Percentiles rank a stretch among this genome's conserved stretches.
phyloP scores from a whole-genome alignment of 2,888 invertebrate genomes.

The Bruchidius siliquastri region DNA sequence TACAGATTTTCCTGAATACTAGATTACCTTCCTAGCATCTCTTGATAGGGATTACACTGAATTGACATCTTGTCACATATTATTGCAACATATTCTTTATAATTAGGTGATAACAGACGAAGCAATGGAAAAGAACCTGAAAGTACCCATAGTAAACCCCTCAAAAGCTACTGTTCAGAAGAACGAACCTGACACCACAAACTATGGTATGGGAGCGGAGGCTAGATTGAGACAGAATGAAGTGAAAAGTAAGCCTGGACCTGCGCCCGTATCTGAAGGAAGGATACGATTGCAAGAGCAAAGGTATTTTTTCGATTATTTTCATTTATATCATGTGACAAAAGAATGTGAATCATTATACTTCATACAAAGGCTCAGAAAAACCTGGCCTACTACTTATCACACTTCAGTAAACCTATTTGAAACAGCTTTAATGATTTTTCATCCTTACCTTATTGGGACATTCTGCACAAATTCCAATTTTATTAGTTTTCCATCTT shows the following conservation, averaged over 20 bases:
- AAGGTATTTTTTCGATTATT: conserved; percentile 9
- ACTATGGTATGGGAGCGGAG: conserved; percentile 39
- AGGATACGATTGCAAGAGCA: conserved; percentile 48
- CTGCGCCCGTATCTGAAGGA: conserved; percentile 56
- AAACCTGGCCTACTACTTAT: too few relatives aligned
- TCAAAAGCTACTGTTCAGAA: neutral
- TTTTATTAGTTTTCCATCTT: too few relatives aligned
- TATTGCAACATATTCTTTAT: neutral
- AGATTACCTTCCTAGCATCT: too few relatives aligned
- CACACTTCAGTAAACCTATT: too few relatives aligned
- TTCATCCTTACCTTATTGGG: too few relatives aligned
- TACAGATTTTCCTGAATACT: too few relatives aligned
- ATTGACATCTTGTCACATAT: neutral
- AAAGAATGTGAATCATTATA: too few relatives aligned
- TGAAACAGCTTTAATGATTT: too few relatives aligned
- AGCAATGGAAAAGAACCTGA: conserved; percentile 25
- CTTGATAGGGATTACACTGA: too few relatives aligned
- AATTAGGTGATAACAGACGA: conserved; percentile 53
- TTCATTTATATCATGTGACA: too few relatives aligned
- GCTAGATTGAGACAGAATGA: conserved; percentile 39
- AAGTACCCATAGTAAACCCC: conserved; percentile 14
- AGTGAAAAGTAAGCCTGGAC: conserved; percentile 34
- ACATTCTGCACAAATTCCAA: too few relatives aligned
- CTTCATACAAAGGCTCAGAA: too few relatives aligned
- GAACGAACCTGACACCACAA: conserved; percentile 10